Base-by-base conservation (phyloP, 1,140 invertebrate species). In the Subanguina moxae region DNA sequence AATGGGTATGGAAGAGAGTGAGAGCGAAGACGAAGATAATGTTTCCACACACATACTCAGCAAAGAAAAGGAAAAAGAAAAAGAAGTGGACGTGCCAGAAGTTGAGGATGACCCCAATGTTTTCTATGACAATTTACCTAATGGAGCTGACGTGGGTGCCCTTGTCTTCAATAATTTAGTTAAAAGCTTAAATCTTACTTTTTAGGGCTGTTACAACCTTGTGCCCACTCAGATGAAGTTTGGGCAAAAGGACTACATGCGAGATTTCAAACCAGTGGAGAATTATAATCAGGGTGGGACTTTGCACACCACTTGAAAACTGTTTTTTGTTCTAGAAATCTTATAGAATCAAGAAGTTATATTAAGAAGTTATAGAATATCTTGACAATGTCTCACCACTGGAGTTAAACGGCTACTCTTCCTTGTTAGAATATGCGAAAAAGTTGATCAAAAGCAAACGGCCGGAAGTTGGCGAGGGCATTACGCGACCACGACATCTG, bases 401-500 rank as follows among this genome's bases (percentile, higher is more conserved):
- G 15, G 69, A 71, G 45, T 25, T 71, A 13, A 71, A 62, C 56
- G 69, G 69, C 23, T n/a, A 72, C 27, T 59, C n/a, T n/a, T 56
- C 67, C 5, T 23, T 71, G 23, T 11, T 45, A 15, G 52, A 56
- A 7, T 71, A 68, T 28, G 56, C 56, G 28, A 61, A 61, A 38
- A 64, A 46, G 25, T 71, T 71, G 19, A 38, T 71, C 19, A 73
- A 71, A 28, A 66, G 57, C 13, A 71, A 71, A 30, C 42, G 62
- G 5, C 69, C 67, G 9, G 58, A 71, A 58, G 67, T 71, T 5
- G 46, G 28, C 1, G 69, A 71, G 23, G 69, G 69, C 19, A 71
- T 71, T 21, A 71, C 69, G 21, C 70, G 69, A 11, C 69, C 69
- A 21, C 28, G 13, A 21, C 68, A 71, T 73, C 52, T 71, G 15